Conservation (phyloP, 2,113 vertebrate species). For the zebrafish (Danio rerio) region GRCz12tu NC_133192.1:58897001-58897500, state of each 20-base stretch:
- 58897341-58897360: too few relatives aligned
- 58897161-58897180: slow-evolving; percentile 72
- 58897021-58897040: slow-evolving; percentile 36
- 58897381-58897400: too few relatives aligned
- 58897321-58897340: slow-evolving; percentile 73
- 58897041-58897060: slow-evolving; percentile 9
- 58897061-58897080: neutral
- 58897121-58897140: neutral
- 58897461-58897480: too few relatives aligned
- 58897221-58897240: slow-evolving; percentile 82
- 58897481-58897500: too few relatives aligned
- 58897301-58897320: slow-evolving; percentile 68
- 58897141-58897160: slow-evolving; percentile 60
- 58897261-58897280: slow-evolving; percentile 53
- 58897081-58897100: neutral
- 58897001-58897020: neutral
- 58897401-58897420: too few relatives aligned
- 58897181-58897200: slow-evolving; percentile 57
- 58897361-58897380: too few relatives aligned
- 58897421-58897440: too few relatives aligned
- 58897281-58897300: slow-evolving; percentile 75
- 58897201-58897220: slow-evolving; percentile 76
- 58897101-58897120: neutral
- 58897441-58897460: too few relatives aligned
- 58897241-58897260: slow-evolving; percentile 77